Conservation (phyloP, 2,113 vertebrate species). For the Phylloscopus trochilus region DNA sequence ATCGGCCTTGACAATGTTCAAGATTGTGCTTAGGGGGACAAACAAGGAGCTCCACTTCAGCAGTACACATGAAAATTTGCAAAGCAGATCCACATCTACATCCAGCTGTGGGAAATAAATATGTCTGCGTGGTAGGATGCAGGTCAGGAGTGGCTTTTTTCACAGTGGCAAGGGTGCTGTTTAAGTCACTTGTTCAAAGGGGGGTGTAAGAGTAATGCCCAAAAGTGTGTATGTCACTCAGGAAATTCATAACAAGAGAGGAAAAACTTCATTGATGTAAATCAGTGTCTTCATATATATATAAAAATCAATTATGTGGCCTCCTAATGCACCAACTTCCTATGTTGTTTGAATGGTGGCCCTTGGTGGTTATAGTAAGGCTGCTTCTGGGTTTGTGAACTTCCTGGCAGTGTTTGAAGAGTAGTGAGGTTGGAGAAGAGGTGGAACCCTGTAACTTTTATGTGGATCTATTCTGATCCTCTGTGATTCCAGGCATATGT, state of each 20-base stretch:
- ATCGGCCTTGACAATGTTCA: constrained; percentile 44
- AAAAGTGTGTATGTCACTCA: background rate
- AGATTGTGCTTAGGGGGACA: constrained; percentile 34
- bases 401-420: background rate
- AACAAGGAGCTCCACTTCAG: background rate
- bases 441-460: background rate
- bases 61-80: background rate
- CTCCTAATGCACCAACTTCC: constrained; percentile 44
- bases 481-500: accelerated
- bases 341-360: constrained; percentile 9
- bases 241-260: background rate
- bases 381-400: background rate
- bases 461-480: background rate
- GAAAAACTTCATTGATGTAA: constrained; percentile 12
- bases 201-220: background rate
- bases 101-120: background rate
- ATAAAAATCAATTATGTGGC: background rate
- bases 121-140: accelerated
- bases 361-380: background rate
- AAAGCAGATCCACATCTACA: background rate
- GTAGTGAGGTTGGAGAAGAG: background rate
- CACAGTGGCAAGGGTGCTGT: background rate
- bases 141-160: background rate
- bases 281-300: background rate
- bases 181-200: background rate